phyloP scores from a whole-genome alignment of 2,113 vertebrate genomes.

The Empidonax traillii region DNA sequence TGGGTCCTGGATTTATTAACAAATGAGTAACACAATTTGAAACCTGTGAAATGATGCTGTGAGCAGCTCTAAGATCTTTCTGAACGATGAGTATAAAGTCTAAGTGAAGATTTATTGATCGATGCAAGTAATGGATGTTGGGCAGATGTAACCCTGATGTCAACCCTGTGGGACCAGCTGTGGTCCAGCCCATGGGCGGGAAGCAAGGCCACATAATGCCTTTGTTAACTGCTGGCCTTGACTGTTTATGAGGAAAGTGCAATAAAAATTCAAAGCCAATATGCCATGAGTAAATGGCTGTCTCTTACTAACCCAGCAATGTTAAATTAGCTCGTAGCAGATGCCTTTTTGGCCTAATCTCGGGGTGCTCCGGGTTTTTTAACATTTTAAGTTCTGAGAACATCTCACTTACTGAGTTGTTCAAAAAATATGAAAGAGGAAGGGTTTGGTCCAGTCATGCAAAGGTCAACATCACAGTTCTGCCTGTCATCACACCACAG shows the following conservation, averaged over 20 bases:
- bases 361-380: not conserved
- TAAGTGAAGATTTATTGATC: not conserved
- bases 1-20: not conserved
- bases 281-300: not conserved
- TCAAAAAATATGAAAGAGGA: not conserved
- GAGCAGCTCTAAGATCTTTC: not conserved
- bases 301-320: not conserved
- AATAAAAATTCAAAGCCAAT: not conserved
- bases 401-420: not conserved
- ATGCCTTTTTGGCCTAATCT: not conserved
- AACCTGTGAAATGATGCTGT: not conserved
- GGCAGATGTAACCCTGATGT: not conserved
- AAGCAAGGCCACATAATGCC: rapidly evolving
- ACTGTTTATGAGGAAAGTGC: not conserved
- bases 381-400: not conserved
- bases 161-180: not conserved
- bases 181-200: not conserved
- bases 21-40: slow-evolving; percentile 25
- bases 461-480: not conserved
- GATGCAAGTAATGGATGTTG: not conserved
- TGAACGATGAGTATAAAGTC: not conserved
- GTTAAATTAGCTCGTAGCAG: not conserved
- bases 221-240: not conserved
- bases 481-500: rapidly evolving
- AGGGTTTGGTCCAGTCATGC: not conserved